A percentile compares a stretch with the other conserved stretches of the same genome.
Conservation (phyloP, 2,888 invertebrate genomes). For the Zhengitettix transpicula region DNA sequence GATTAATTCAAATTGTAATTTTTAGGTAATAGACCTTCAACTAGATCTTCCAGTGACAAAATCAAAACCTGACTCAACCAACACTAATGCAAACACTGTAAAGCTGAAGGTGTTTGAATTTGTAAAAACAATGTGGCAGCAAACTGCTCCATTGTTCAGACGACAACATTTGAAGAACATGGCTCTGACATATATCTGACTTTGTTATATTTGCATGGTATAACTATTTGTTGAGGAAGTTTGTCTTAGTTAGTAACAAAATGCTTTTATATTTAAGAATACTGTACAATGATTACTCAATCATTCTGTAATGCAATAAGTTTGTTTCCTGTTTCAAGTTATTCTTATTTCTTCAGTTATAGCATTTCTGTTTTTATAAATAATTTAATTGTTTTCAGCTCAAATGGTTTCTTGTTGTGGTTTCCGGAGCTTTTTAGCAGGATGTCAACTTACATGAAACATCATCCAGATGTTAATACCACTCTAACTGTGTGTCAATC, state of each 20-base stretch:
- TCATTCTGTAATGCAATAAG: no score
- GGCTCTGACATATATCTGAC: conserved; percentile 24
- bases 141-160: conserved; percentile 24
- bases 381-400: conserved; percentile 4
- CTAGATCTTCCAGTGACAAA: background rate
- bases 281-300: no score
- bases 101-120: background rate
- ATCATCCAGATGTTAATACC: conserved; percentile 16
- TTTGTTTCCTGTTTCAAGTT: no score
- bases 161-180: conserved; percentile 21
- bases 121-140: conserved; percentile 21
- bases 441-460: conserved; percentile 19
- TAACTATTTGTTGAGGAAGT: no score
- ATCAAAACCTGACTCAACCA: background rate
- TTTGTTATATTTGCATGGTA: conserved; percentile 25
- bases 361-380: background rate
- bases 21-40: background rate
- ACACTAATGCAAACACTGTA: no score
- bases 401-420: conserved; percentile 22
- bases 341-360: no score
- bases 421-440: conserved; percentile 23
- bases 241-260: no score
- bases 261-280: no score
- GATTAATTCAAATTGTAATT: no score
- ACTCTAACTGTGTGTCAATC: background rate